A percentile compares a stretch with the other conserved stretches of the same genome.
Evolutionary conservation across 1,140 invertebrate species (phyloP).

Genomic region (Micrasema minimum): DNA sequence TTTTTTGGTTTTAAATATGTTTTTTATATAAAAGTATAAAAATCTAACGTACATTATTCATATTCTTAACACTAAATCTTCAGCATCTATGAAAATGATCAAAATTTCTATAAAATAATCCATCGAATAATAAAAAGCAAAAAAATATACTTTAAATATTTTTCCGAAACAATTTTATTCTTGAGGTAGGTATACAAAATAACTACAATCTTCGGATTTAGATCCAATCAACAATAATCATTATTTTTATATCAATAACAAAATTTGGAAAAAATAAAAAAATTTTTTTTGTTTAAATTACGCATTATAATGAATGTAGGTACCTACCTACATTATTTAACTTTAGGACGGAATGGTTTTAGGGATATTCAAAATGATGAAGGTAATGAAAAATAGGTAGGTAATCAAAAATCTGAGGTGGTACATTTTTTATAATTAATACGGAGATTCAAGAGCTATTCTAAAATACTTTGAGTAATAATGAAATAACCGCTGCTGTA

Average conservation of each 20-base stretch:
- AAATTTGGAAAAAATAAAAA: neutral
- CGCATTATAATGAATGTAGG: neutral
- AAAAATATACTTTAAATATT: neutral
- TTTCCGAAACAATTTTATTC: neutral
- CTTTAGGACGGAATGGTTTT: constrained; percentile 1
- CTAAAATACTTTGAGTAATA: neutral
- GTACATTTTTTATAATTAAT: neutral
- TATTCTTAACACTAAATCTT: constrained; percentile 2
- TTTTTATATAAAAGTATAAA: constrained; percentile 27
- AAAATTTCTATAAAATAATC: neutral
- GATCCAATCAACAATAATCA: neutral
- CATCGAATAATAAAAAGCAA: neutral
- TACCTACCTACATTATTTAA: too few species aligned
- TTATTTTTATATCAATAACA: neutral
- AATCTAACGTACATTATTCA: constrained; percentile 17
- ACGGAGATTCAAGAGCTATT: neutral
- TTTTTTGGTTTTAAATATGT: neutral
- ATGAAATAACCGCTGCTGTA: neutral
- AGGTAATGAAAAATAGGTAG: neutral
- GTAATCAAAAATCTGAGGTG: neutral
- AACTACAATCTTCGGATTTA: neutral
- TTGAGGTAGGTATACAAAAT: neutral
- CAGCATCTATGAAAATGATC: neutral
- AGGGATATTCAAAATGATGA: neutral
- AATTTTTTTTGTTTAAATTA: neutral